Conservation (phyloP, 1,140 invertebrate genomes). For the Sycobia sp. region DNA sequence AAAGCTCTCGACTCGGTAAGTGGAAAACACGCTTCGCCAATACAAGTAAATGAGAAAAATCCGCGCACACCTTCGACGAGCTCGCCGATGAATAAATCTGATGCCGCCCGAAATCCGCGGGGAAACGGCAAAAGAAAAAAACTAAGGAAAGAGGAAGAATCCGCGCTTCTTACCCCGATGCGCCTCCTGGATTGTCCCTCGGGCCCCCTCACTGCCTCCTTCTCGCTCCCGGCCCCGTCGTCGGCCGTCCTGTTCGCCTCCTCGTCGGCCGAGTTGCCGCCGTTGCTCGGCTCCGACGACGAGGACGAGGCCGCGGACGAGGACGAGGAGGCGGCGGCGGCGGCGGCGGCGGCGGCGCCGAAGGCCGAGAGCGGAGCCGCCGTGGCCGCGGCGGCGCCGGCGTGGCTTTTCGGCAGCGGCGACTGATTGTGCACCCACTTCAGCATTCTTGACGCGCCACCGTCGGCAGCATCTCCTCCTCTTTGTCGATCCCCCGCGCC, state of each 20-base stretch:
- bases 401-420: conserved; percentile 48
- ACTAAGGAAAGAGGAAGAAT: too few species aligned
- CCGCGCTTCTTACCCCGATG: conserved; percentile 26
- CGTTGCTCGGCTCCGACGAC: not conserved
- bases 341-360: not conserved
- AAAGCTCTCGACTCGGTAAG: too few species aligned
- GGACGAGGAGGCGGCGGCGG: not conserved
- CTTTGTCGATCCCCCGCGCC: too few species aligned
- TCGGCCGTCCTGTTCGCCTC: not conserved
- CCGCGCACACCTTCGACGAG: too few species aligned
- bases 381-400: not conserved
- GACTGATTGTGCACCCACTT: conserved; percentile 57
- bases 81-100: too few species aligned
- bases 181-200: not conserved
- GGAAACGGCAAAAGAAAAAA: too few species aligned
- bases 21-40: too few species aligned
- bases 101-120: too few species aligned
- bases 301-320: not conserved
- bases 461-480: not conserved
- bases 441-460: conserved; percentile 50
- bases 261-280: not conserved
- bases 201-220: too few species aligned
- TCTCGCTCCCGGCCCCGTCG: not conserved
- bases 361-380: not conserved
- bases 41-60: too few species aligned